Base-by-base conservation (phyloP, 2,113 vertebrate genomes). In the Entelurus aequoreus region DNA sequence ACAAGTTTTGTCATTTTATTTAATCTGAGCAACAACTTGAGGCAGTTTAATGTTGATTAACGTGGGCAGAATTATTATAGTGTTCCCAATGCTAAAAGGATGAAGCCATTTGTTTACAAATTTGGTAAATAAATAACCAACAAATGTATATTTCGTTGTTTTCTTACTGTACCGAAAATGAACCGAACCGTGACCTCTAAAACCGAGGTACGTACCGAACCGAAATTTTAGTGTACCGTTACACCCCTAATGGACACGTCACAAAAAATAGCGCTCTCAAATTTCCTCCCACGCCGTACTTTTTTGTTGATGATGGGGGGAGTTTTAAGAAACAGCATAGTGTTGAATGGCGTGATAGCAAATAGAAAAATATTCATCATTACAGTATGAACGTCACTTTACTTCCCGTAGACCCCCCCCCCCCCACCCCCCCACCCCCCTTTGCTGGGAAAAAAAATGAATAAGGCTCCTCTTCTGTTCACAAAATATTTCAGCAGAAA, bases 341-440 rank as follows among this genome's bases (percentile, higher is more conserved):
- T 37, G 28, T n/a, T 66, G 57, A 62, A 72, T 71, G 83, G 56
- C 52, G 60, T 65, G 77, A 66, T 70, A 84, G 85, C 81, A 87
- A 81, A 86, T 90, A 91, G 79, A 91, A 91, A 91, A 89, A 91
- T 91, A 91, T 84, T 81, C 62, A 88, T 88, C 86, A 88, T 86
- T 75, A 66, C 58, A 74, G 75, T 67, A 60, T 76, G 76, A 79
- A 79, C 75, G 68, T 66, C 60, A 9, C 40, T 46, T 46, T 46
- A 46, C 69, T 55, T 76, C 67, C 65, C 78, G 74, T 77, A 75
- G 15, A 40, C n/a, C 36, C 42, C 37, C 19, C 19, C 19, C 19
- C 19, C 19, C 19, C 19, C 19, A 1, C 19, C 19, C 19, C 19
- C 81, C 78, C 70, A 1, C 19, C 19, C 19, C 81, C 78, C 70